These are phyloP conservation scores for Brienomyrus brachyistius DNA, from an alignment of 2,113 vertebrate species.

Conservation along the genomic window DNA sequence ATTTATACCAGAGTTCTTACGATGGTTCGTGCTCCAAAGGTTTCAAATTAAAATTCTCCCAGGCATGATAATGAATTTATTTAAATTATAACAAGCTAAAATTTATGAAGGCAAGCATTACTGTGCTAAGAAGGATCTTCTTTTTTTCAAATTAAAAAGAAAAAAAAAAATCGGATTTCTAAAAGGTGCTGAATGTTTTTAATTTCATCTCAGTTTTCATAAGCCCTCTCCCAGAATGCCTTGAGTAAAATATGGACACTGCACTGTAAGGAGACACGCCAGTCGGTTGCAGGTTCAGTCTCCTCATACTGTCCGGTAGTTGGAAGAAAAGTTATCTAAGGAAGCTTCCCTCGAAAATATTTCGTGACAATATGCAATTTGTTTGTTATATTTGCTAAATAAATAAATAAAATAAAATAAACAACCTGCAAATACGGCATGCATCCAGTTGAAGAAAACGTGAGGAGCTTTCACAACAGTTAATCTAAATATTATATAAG, in stretches of 20 bases:
- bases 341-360: not conserved
- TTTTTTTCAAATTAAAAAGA: not conserved
- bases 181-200: not conserved
- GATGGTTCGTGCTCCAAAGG: not conserved
- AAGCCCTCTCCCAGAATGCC: not conserved
- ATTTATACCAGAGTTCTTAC: not conserved
- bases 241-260: not conserved
- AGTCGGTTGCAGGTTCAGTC: not conserved
- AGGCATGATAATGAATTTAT: not conserved
- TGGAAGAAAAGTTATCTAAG: not conserved
- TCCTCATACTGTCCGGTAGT: not conserved
- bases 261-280: not conserved
- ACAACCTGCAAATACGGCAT: not conserved
- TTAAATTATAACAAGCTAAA: not conserved
- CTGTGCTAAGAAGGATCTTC: not conserved
- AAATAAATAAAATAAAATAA: not conserved
- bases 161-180: not conserved
- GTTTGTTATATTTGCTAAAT: not conserved
- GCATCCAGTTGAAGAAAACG: not conserved
- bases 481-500: not conserved
- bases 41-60: not conserved
- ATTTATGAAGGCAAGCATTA: not conserved
- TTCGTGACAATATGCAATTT: not conserved
- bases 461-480: not conserved
- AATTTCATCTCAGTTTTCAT: not conserved